These are phyloP conservation scores for Sceloporus undulatus DNA, from an alignment of 2,113 vertebrate genomes.

Conservation along the genomic window DNA sequence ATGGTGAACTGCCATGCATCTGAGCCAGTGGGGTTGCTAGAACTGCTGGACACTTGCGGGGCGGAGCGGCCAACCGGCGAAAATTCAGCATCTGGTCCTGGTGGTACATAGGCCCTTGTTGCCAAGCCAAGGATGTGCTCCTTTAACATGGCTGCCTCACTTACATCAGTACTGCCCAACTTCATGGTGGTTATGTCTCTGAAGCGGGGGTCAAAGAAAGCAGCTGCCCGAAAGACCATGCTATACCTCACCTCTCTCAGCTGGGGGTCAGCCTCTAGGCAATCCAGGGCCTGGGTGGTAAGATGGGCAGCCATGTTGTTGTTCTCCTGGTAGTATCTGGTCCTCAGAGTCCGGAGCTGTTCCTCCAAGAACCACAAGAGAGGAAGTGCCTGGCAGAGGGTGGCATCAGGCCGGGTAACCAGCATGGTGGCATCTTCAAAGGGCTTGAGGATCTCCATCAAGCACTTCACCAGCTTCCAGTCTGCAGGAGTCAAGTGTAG, in stretches of 20 bases:
- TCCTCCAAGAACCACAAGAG: slow-evolving; percentile 36
- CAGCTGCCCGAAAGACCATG: neutral
- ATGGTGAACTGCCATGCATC: slow-evolving; percentile 30
- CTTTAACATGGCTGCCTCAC: neutral
- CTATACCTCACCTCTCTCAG: neutral
- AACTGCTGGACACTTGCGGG: neutral
- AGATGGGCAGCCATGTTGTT: neutral
- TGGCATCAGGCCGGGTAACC: neutral
- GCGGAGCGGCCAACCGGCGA: rapidly evolving
- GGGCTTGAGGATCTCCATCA: slow-evolving; percentile 38
- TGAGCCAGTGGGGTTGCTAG: neutral
- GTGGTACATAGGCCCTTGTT: slow-evolving; percentile 4
- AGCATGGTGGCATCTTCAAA: slow-evolving; percentile 18
- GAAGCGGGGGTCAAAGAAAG: slow-evolving; percentile 41
- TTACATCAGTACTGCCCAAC: neutral
- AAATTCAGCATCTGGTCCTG: neutral
- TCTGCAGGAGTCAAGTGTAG: neutral
- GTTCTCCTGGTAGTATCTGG: slow-evolving; percentile 27
- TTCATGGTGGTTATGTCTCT: slow-evolving; percentile 41
- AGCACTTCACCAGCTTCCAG: slow-evolving; percentile 34
- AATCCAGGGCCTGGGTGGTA: slow-evolving; percentile 22
- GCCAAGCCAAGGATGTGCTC: slow-evolving; percentile 20
- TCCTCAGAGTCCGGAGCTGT: slow-evolving; percentile 3
- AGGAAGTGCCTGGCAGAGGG: slow-evolving; percentile 25
- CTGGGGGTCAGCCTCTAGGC: neutral